Base-by-base conservation (phyloP, 2,113 vertebrate genomes). In the Sinocyclocheilus grahami region DNA sequence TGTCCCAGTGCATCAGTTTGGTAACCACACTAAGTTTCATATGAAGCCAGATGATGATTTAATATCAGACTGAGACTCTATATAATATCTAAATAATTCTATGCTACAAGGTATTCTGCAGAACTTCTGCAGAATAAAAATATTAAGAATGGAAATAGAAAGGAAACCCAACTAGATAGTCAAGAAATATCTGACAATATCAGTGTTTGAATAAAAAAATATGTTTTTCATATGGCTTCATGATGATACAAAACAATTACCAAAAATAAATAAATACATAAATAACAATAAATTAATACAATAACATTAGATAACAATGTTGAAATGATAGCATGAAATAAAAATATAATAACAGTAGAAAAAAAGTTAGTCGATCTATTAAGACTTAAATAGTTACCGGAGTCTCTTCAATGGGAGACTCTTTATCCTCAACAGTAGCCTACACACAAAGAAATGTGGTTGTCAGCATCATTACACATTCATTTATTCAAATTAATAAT, bases 371-470 rank as follows among this genome's bases (percentile, higher is more conserved):
- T 27, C 46, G 51, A 83, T 83, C 24, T 53, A 58, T 77, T 88
- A 63, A 85, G 51, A 76, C 51, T 82, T 78, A 62, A 65, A 81
- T 87, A 89, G 84, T 91, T 92, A 92, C 91, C 91, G 69, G 88
- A 90, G 87, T 80, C 84, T 88, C 89, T 83, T 90, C 89, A 77
- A 88, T 89, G 60, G 89, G 89, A 89, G 89, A 90, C 90, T 90
- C 90, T 82, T 78, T 87, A 67, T 90, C 89, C 69, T 88, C 86
- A 85, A 69, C 30, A 83, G 88, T 46, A 12, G 69, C 90, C 91
- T 92, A 89, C n/a, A 83, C 63, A 87, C 81, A 90, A 85, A 89
- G 55, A 88, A 84, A 84, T 13, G 39, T 82, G 18, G 62, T 77
- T 53, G 69, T 87, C 84, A 84, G 33, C 82, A 62, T 62, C 78